These are phyloP conservation scores for Sebastes taczanowskii DNA, from an alignment of 2,797 vertebrate species.

Conservation along the genomic window DNA sequence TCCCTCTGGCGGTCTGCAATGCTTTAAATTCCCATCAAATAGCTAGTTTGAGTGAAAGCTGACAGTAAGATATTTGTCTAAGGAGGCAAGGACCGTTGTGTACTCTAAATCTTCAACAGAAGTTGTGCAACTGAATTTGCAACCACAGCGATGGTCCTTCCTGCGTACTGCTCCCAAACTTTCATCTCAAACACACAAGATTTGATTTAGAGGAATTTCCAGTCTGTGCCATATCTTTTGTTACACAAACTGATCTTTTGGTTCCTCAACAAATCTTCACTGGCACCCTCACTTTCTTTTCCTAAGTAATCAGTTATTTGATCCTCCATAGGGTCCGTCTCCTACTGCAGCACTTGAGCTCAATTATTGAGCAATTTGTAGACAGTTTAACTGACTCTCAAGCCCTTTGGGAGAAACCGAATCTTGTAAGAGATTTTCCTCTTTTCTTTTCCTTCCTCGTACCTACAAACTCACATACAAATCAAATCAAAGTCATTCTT, in stretches of 20 bases:
- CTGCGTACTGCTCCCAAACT: constrained; percentile 36
- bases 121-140: constrained; percentile 43
- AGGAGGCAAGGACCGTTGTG: background rate
- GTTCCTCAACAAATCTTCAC: constrained; percentile 56
- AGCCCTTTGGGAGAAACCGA: constrained; percentile 54
- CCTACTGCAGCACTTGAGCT: constrained; percentile 64
- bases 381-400: constrained; percentile 66
- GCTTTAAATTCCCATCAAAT: background rate
- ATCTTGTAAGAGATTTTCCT: constrained; percentile 48
- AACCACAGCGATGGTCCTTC: constrained; percentile 36
- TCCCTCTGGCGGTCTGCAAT: background rate
- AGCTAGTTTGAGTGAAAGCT: background rate
- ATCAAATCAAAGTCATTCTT: constrained; percentile 53
- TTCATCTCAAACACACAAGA: constrained; percentile 40
- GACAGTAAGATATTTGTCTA: constrained; percentile 4
- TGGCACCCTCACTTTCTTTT: constrained; percentile 59
- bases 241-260: constrained; percentile 54
- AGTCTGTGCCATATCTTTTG: constrained; percentile 38
- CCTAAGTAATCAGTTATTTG: constrained; percentile 74
- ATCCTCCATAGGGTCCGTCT: constrained; percentile 62
- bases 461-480: constrained; percentile 35
- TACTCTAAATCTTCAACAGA: constrained; percentile 14
- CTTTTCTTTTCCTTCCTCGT: constrained; percentile 19
- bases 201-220: constrained; percentile 51
- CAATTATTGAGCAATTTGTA: constrained; percentile 73